A percentile compares a stretch with the other conserved stretches of the same genome.
Evolutionary conservation across 2,113 vertebrate species (phyloP).

Genomic region (Brachypteracias leptosomus): DNA sequence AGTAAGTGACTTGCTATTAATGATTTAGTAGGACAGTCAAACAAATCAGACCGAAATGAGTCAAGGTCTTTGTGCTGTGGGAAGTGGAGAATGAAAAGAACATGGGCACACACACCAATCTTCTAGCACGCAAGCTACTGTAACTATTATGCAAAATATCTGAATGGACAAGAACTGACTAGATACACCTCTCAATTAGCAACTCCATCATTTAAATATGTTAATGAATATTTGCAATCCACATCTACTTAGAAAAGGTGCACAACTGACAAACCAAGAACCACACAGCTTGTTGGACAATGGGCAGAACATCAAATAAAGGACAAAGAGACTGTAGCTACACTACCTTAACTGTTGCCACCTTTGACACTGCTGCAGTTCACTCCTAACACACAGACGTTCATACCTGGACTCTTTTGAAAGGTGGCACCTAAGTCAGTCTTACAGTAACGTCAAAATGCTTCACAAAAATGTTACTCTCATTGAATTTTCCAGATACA

Average conservation of each 20-base stretch:
- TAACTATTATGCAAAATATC: background rate
- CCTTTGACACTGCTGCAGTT: background rate
- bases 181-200: background rate
- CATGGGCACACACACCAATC: background rate
- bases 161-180: background rate
- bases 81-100: background rate
- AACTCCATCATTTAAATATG: background rate
- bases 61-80: background rate
- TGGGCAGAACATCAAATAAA: background rate
- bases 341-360: rapidly evolving
- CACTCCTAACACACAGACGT: rapidly evolving
- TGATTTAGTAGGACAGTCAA: background rate
- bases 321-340: background rate
- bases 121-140: background rate
- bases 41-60: background rate
- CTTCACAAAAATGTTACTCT: background rate
- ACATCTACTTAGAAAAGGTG: background rate
- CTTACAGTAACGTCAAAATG: background rate
- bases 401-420: background rate
- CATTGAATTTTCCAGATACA: background rate
- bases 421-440: background rate
- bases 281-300: background rate
- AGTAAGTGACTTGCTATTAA: background rate
- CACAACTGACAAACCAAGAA: background rate
- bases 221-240: background rate